A percentile compares a stretch with the other conserved stretches of the same genome.
These are phyloP conservation scores for Chymomyza costata DNA, from an alignment of 1,140 invertebrate species.

Conservation along the genomic window DNA sequence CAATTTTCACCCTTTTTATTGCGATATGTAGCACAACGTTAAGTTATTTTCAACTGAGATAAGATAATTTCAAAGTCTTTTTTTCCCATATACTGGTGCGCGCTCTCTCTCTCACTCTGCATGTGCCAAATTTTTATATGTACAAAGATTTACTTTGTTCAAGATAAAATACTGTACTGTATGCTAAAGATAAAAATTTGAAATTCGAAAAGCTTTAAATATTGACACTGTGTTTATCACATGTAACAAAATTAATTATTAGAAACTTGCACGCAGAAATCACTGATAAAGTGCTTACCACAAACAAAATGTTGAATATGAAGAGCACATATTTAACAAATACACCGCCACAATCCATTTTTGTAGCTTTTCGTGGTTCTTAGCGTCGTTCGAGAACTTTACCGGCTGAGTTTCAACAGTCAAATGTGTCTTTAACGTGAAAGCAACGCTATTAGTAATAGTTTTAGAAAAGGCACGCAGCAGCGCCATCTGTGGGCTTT, in stretches of 20 bases:
- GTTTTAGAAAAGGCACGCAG: too few species aligned
- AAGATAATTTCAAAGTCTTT: conserved; percentile 37
- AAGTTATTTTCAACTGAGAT: conserved; percentile 29
- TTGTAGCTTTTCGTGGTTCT: not conserved
- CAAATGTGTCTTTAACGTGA: too few species aligned
- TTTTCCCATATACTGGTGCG: conserved; percentile 3
- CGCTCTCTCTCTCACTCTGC: too few species aligned
- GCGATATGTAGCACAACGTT: conserved; percentile 2
- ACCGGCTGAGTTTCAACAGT: too few species aligned
- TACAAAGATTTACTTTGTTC: conserved; percentile 4
- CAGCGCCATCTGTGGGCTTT: too few species aligned
- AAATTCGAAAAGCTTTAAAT: not conserved
- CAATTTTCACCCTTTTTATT: conserved; percentile 19
- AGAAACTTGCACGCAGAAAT: not conserved
- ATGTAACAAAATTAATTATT: not conserved
- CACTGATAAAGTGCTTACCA: conserved; percentile 81
- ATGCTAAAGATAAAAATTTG: conserved; percentile 1
- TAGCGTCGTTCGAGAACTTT: too few species aligned
- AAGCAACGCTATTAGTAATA: too few species aligned
- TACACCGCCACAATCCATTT: conserved; percentile 82
- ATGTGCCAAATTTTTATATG: conserved; percentile 1
- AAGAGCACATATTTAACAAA: conserved; percentile 90
- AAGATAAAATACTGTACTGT: conserved; percentile 38
- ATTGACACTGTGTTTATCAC: not conserved
- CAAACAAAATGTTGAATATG: conserved; percentile 88